Conservation (phyloP, 2,113 vertebrate genomes). For the Ursus arctos region DNA sequence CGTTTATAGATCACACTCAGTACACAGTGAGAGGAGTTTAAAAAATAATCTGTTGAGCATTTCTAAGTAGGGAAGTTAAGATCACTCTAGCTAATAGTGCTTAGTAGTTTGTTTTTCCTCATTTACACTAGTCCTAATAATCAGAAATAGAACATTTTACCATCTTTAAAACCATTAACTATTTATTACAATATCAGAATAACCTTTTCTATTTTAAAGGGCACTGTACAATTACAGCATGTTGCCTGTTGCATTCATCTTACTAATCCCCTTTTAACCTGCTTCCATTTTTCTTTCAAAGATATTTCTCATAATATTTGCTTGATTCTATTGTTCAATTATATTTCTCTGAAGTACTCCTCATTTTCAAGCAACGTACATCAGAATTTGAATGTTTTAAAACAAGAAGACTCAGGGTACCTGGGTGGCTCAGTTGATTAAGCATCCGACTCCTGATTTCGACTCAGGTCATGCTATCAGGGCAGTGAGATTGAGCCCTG, state of each 20-base stretch:
- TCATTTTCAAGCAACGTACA: constrained; percentile 60
- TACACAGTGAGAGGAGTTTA: neutral
- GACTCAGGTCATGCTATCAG: neutral
- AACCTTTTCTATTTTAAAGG: constrained; percentile 42
- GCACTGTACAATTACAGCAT: constrained; percentile 12
- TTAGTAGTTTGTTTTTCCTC: constrained; percentile 28
- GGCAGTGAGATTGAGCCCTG: neutral
- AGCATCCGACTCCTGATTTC: neutral
- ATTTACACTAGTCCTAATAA: constrained; percentile 43
- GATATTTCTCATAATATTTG: constrained; percentile 22
- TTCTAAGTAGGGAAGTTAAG: neutral
- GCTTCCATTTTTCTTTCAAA: constrained; percentile 15
- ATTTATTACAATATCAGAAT: constrained; percentile 38
- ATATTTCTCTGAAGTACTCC: constrained; percentile 10
- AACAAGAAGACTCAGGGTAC: neutral
- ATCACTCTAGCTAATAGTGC: neutral
- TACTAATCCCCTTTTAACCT: constrained; percentile 18
- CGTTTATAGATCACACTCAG: neutral
- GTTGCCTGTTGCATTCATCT: neutral
- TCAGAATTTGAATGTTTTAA: constrained; percentile 58
- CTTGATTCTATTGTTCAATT: constrained; percentile 57
- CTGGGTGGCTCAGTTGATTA: neutral
- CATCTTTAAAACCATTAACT: constrained; percentile 45
- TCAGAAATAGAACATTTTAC: constrained; percentile 40
- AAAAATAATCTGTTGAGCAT: neutral